Conservation (phyloP, 2,797 vertebrate genomes). For the Tadarida brasiliensis region DNA sequence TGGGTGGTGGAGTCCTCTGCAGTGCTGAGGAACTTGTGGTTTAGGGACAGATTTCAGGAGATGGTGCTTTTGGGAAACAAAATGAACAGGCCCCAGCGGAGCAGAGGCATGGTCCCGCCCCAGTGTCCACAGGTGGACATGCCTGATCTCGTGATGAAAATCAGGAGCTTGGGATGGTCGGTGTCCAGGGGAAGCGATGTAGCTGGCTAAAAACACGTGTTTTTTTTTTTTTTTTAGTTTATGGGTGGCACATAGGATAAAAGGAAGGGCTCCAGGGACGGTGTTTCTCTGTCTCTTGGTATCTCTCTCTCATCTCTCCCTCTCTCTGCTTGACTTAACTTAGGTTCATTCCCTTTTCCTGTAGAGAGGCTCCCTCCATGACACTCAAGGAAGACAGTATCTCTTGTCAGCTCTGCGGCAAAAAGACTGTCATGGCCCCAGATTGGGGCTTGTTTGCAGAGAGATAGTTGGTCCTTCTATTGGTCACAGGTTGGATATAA, state of each 20-base stretch:
- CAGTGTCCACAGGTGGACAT: neutral
- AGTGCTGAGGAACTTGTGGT: neutral
- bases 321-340: neutral
- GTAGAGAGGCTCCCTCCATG: neutral
- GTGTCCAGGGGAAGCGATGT: neutral
- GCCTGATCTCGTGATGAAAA: neutral
- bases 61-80: neutral
- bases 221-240: neutral
- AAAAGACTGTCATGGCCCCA: neutral
- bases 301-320: neutral
- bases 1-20: neutral
- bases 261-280: neutral
- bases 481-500: neutral
- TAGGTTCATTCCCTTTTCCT: neutral
- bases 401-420: neutral
- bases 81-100: neutral
- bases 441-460: neutral
- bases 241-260: neutral
- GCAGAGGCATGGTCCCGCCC: neutral
- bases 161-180: neutral
- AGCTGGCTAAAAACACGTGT: neutral
- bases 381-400: neutral
- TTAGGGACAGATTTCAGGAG: neutral
- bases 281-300: neutral
- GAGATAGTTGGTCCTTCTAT: neutral